Evolutionary conservation across 2,888 invertebrate species (phyloP).

Genomic region (Dione juno): DNA sequence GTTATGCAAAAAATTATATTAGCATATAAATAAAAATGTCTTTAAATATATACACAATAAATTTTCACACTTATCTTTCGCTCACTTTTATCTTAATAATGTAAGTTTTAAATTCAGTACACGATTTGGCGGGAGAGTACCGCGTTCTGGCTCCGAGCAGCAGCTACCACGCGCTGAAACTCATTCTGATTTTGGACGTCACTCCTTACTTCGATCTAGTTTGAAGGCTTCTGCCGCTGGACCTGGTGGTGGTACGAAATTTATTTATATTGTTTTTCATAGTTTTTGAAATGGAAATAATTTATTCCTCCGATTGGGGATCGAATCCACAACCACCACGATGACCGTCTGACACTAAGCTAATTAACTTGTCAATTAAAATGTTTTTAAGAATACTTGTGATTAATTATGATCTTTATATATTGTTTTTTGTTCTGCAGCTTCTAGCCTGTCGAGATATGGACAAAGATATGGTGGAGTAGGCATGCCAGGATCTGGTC

Average conservation of each 20-base stretch:
- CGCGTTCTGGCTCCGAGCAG: conserved; percentile 96
- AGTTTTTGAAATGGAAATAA: not conserved
- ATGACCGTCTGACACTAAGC: too few species aligned
- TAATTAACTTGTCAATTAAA: too few species aligned
- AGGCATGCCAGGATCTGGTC: conserved; percentile 59
- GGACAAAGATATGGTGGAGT: conserved; percentile 85
- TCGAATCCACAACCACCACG: too few species aligned
- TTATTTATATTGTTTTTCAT: not conserved
- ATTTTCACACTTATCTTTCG: too few species aligned
- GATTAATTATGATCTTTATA: not conserved
- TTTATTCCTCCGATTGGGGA: too few species aligned
- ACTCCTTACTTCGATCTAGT: conserved; percentile 91
- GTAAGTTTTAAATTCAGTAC: conserved; percentile 53
- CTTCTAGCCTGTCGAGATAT: conserved; percentile 84
- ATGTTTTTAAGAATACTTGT: too few species aligned
- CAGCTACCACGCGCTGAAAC: conserved; percentile 92
- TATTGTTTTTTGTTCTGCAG: conserved; percentile 52
- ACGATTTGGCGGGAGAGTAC: conserved; percentile 84
- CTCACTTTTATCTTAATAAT: conserved; percentile 11
- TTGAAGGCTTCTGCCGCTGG: conserved; percentile 85
- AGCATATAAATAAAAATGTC: too few species aligned
- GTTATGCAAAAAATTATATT: too few species aligned
- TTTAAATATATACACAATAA: too few species aligned
- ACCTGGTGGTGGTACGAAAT: conserved; percentile 57
- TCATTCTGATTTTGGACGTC: conserved; percentile 92